Conservation (phyloP, 2,797 vertebrate species). For the Rhinoraja longicauda region DNA sequence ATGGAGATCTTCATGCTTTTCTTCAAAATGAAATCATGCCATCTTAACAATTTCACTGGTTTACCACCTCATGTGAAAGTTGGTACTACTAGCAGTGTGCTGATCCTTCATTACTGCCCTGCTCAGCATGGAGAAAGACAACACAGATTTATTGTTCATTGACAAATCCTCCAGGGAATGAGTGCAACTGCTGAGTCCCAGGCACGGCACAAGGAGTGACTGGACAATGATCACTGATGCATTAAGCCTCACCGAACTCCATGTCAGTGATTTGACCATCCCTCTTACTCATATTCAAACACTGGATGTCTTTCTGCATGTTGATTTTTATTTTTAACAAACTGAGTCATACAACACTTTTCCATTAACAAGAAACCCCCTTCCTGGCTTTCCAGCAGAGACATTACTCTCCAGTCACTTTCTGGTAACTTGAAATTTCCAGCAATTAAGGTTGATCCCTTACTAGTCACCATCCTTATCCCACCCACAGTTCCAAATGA, state of each 20-base stretch:
- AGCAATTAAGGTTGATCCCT: neutral
- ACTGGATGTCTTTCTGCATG: neutral
- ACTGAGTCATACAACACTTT: neutral
- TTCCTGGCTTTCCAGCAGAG: neutral
- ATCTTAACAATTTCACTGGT: too few relatives aligned
- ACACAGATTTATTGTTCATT: too few relatives aligned
- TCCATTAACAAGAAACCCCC: neutral
- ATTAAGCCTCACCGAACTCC: neutral
- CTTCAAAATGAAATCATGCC: too few relatives aligned
- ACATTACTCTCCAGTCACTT: neutral
- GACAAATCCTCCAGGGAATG: too few relatives aligned
- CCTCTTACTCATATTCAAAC: neutral
- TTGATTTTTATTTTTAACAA: neutral
- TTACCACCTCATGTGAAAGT: too few relatives aligned
- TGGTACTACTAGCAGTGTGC: too few relatives aligned
- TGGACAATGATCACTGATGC: neutral
- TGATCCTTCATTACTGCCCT: too few relatives aligned
- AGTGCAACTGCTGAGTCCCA: too few relatives aligned
- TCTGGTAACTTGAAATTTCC: neutral
- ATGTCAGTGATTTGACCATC: neutral
- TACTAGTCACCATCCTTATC: neutral
- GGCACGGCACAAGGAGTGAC: neutral
- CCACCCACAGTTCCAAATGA: neutral
- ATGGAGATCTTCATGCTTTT: too few relatives aligned
- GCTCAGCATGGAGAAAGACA: too few relatives aligned